Evolutionary conservation across 1,140 invertebrate species (phyloP).

Genomic region (Zaprionus africanus): DNA sequence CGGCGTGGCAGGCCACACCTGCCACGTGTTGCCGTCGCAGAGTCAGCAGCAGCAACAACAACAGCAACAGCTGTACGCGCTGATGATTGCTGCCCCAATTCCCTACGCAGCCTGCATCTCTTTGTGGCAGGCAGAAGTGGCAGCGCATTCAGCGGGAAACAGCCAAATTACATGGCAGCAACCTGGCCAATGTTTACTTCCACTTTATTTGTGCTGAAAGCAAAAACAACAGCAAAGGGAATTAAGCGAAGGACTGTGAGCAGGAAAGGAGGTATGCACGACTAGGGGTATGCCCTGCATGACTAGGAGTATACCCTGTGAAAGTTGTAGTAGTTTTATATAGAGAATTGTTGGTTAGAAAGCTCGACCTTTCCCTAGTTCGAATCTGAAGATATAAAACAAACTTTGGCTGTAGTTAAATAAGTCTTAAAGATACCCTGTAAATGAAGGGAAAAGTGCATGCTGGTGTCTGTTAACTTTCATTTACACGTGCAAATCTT

Average conservation of each 20-base stretch:
- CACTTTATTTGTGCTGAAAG: slow-evolving; percentile 56
- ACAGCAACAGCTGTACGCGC: slow-evolving; percentile 14
- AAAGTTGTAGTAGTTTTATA: too few relatives aligned
- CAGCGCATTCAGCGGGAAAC: slow-evolving; percentile 16
- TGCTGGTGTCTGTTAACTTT: not conserved
- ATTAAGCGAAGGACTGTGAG: not conserved
- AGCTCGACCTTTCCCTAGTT: not conserved
- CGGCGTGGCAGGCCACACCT: slow-evolving; percentile 56
- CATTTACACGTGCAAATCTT: not conserved
- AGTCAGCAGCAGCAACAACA: slow-evolving; percentile 20
- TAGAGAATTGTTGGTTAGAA: too few relatives aligned
- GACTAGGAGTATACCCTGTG: not conserved
- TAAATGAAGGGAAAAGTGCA: not conserved
- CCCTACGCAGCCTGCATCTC: slow-evolving; percentile 22
- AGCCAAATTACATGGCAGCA: slow-evolving; percentile 68
- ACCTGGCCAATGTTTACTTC: slow-evolving; percentile 58
- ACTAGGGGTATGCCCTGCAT: not conserved
- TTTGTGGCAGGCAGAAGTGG: slow-evolving; percentile 27
- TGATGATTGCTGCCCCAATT: slow-evolving; percentile 10
- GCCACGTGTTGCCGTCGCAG: slow-evolving; percentile 61
- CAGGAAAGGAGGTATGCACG: not conserved
- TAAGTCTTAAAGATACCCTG: not conserved
- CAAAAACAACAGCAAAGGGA: slow-evolving; percentile 1
- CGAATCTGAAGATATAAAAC: not conserved
- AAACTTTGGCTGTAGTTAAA: not conserved